These are phyloP conservation scores for Malurus melanocephalus DNA, from an alignment of 2,113 vertebrate species.

Conservation along the genomic window DNA sequence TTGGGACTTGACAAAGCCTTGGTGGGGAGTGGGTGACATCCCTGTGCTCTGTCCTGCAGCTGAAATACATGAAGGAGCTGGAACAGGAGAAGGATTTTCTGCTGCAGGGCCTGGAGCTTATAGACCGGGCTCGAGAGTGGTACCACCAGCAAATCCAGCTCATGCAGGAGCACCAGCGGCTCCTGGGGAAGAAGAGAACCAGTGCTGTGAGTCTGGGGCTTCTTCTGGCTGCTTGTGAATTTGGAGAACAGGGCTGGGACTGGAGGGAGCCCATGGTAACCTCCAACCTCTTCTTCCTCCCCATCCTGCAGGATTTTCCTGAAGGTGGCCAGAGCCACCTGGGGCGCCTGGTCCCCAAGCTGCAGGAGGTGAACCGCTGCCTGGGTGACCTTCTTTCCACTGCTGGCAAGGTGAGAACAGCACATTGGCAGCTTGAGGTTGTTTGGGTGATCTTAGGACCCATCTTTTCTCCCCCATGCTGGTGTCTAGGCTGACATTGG, in stretches of 20 bases:
- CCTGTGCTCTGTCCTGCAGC: slow-evolving; percentile 60
- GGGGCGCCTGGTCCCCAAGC: slow-evolving; percentile 81
- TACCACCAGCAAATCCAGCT: slow-evolving; percentile 88
- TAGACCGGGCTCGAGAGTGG: slow-evolving; percentile 86
- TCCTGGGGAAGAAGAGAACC: slow-evolving; percentile 75
- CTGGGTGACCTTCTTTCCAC: slow-evolving; percentile 85
- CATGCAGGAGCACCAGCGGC: slow-evolving; percentile 85
- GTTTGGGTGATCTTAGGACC: neutral
- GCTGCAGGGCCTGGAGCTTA: slow-evolving; percentile 87
- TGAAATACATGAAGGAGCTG: slow-evolving; percentile 92
- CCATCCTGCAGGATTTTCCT: slow-evolving; percentile 72
- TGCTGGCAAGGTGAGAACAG: slow-evolving; percentile 75
- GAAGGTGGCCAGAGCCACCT: slow-evolving; percentile 75
- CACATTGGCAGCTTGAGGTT: neutral
- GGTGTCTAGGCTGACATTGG: neutral
- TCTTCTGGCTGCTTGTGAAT: neutral
- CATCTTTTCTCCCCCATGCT: rapidly evolving
- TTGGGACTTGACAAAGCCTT: neutral
- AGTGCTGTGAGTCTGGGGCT: slow-evolving; percentile 70
- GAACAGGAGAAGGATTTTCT: slow-evolving; percentile 92
- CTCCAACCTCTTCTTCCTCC: neutral
- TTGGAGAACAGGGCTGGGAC: neutral
- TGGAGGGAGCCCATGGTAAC: neutral
- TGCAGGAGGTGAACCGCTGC: slow-evolving; percentile 89
- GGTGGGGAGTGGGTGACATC: neutral